Conservation (phyloP, 2,113 vertebrate genomes). For the Lycocorax pyrrhopterus region DNA sequence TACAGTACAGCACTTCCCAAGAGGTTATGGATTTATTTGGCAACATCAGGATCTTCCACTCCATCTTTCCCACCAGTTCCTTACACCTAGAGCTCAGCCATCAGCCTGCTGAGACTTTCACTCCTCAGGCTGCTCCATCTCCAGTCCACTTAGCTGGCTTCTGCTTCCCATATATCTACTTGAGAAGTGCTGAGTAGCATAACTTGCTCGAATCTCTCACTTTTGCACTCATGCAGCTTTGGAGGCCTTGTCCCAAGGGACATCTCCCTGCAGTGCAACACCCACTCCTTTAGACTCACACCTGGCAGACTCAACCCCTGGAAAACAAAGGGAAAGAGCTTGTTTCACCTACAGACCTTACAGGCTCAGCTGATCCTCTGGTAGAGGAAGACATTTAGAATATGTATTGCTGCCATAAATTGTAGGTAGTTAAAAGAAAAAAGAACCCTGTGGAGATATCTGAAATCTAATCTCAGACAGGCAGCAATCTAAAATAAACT, state of each 20-base stretch:
- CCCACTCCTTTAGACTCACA: not conserved
- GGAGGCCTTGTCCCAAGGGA: not conserved
- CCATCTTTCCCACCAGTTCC: not conserved
- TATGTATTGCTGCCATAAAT: not conserved
- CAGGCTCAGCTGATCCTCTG: not conserved
- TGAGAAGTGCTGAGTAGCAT: not conserved
- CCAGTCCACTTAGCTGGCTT: not conserved
- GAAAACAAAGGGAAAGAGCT: not conserved
- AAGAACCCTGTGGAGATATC: not conserved
- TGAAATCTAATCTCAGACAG: conserved; percentile 26
- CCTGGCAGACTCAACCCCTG: not conserved
- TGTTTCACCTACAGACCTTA: not conserved
- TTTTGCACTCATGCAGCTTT: not conserved
- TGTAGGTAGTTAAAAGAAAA: conserved; percentile 11
- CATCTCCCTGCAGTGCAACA: not conserved
- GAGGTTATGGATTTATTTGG: not conserved
- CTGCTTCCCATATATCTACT: not conserved
- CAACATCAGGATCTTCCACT: not conserved
- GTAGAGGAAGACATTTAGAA: not conserved
- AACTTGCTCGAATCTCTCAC: not conserved
- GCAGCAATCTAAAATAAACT: conserved; percentile 46
- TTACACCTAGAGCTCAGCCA: not conserved
- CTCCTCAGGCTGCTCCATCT: not conserved
- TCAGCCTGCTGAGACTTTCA: not conserved
- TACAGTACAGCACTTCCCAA: not conserved